Percentiles rank a stretch among this genome's conserved stretches.
phyloP scores from a whole-genome alignment of 1,140 invertebrate genomes.

The Sycophila sp. region DNA sequence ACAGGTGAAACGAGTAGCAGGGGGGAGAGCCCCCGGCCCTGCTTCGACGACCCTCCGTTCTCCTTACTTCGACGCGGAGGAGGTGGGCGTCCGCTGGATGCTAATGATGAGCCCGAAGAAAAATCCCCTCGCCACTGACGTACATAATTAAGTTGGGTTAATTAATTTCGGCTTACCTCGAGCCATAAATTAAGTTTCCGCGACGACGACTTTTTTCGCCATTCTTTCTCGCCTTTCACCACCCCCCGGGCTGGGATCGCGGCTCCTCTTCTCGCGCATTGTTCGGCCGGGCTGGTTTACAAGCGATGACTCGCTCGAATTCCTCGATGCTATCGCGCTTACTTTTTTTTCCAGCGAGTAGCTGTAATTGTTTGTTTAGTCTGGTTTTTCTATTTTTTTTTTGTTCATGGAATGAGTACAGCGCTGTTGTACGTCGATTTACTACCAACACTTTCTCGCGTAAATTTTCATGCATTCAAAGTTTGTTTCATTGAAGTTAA shows the following conservation, averaged over 20 bases:
- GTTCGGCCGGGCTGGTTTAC: neutral
- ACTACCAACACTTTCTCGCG: no score
- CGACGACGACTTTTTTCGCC: neutral
- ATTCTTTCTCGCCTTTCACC: neutral
- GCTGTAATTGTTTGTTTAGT: no score
- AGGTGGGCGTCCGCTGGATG: neutral
- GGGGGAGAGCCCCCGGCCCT: neutral
- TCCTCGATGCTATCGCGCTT: no score
- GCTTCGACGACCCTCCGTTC: neutral
- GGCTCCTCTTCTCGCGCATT: neutral
- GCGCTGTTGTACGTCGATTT: no score
- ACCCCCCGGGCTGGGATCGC: no score
- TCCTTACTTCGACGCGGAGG: neutral
- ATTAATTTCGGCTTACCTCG: conserved; percentile 33
- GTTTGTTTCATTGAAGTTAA: no score
- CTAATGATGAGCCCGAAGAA: conserved; percentile 30
- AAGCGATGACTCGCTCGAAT: neutral
- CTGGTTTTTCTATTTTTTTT: no score
- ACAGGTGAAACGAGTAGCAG: neutral
- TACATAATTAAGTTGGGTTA: conserved; percentile 29
- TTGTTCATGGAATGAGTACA: neutral
- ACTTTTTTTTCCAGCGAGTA: no score
- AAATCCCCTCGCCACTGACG: conserved; percentile 8
- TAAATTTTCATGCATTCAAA: no score
- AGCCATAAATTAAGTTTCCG: conserved; percentile 21